Conservation (phyloP, 1,140 invertebrate genomes). For the Arion vulgaris region DNA sequence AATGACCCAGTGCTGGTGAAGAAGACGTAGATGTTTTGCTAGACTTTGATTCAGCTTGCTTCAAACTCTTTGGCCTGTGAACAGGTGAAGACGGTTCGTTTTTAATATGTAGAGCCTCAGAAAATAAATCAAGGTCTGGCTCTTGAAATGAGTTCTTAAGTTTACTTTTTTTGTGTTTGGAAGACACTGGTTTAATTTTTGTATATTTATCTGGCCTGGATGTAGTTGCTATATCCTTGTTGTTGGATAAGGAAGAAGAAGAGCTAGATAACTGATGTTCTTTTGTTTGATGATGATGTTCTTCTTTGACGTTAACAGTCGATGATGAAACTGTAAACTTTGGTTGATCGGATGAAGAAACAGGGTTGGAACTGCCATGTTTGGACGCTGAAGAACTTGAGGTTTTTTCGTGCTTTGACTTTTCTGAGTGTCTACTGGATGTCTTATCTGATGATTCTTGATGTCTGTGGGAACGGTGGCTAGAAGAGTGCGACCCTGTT, state of each 20-base stretch:
- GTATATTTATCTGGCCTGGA: neutral
- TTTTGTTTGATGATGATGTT: neutral
- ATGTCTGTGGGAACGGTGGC: neutral
- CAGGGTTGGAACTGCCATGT: neutral
- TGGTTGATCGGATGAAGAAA: neutral
- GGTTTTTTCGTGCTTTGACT: neutral
- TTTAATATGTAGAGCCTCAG: conserved; percentile 25
- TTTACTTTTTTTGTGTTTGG: conserved; percentile 7
- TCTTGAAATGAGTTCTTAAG: neutral
- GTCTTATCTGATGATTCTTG: neutral
- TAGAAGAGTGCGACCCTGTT: neutral
- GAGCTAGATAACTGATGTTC: neutral
- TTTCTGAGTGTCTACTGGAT: neutral
- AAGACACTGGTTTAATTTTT: neutral
- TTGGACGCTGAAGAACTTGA: neutral
- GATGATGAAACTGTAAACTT: neutral
- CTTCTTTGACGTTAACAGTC: neutral
- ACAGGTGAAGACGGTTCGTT: conserved; percentile 5
- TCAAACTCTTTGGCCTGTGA: neutral
- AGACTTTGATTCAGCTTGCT: neutral
- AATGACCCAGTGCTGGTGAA: neutral
- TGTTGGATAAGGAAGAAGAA: too few relatives aligned
- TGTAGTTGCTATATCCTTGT: neutral
- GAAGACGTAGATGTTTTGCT: neutral
- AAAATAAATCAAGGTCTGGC: conserved; percentile 13